Evolutionary conservation across 2,797 vertebrate genomes (phyloP), one percentile per base, ranked within the genome.

Genomic region (Acanthornis magna): DNA sequence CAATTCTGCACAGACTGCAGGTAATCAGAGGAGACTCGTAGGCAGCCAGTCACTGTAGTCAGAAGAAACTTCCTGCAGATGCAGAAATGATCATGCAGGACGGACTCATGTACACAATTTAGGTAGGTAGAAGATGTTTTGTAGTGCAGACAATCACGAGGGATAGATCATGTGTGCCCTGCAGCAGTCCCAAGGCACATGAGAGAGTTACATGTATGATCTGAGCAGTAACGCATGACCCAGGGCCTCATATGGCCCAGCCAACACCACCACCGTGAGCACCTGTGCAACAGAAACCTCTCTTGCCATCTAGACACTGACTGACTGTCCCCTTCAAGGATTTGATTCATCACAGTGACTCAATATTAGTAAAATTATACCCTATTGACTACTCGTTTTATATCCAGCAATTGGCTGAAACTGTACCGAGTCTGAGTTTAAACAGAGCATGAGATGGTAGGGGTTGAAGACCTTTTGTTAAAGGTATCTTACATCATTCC

Each of bases 141-240:
- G 23, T 45, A 81, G 65, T 71, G 45, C 50, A 22, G 65, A 26
- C 51, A 62, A 67, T 32, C 38, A 11, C 48, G 9, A 60, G 40
- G 7, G 25, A 18, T 67, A 60, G 68, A 70, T 76, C 36, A 8
- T 2, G 6, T 0, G 0, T 6, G n/a, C 1, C 3, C 65, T 76
- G 65, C 20, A 43, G 43, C 0, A 0, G 40, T 60, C 29, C 25
- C 23, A 48, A 40, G 22, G 70, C 82, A n/a, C 55, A n/a, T 0
- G 2, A 71, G n/a, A 43, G 47, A 85, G 29, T 16, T 34, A 7
- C 3, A 3, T 32, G 16, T 2, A 70, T 48, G 77, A 89, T 55
- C 63, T 38, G 55, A 1, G 1, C 51, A 50, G 18, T 11, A 42
- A 32, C 20, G 7, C 26, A n/a, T 1, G 1, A 55, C 25, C 47